Evolutionary conservation across 2,113 vertebrate species (phyloP), one percentile per base, ranked within the genome.

Genomic region (Montifringilla adamsi): DNA sequence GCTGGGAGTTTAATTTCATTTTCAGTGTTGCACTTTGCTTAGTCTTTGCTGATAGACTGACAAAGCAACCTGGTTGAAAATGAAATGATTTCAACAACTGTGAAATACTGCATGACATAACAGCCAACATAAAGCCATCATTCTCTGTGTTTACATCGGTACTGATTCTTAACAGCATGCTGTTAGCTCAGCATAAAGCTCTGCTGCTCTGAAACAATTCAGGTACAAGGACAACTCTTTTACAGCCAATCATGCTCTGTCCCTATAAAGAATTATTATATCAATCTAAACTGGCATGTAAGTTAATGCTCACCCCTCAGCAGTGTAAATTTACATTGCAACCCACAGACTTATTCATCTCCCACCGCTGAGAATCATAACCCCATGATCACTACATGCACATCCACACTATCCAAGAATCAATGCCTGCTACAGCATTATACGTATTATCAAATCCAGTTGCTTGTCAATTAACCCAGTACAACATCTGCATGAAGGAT

Each of bases 401-500:
- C 77, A 92, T 89, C 66, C 87, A 87, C 58, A 23, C 90, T 67
- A 70, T 87, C 90, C 59, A 87, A 87, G 80, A 96, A 97, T 97
- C 91, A 70, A 95, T 96, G 88, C 72, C 92, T 95, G 89, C 78
- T 96, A 75, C 90, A 69, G 35, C 52, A 20, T 95, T 95, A 92
- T 35, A 95, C 30, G 1, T 96, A 94, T 94, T 96, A 97, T 95
- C 94, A 95, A 95, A 97, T 96, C 91, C 96, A 96, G 94, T 93
- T 95, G 96, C 95, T 97, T 96, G 95, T 97, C 97, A 97, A 96
- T 98, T 97, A 98, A 98, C 96, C 95, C 93, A 87, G 87, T 91
- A 85, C 1, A 46, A 97, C 89, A 97, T 94, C 91, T 88, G 92
- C 87, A 93, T 87, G 95, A 85, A 96, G 96, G 90, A 97, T 96